A percentile compares a stretch with the other conserved stretches of the same genome.
Conservation (phyloP, 2,888 invertebrate genomes). For the Dicycla oo region DNA sequence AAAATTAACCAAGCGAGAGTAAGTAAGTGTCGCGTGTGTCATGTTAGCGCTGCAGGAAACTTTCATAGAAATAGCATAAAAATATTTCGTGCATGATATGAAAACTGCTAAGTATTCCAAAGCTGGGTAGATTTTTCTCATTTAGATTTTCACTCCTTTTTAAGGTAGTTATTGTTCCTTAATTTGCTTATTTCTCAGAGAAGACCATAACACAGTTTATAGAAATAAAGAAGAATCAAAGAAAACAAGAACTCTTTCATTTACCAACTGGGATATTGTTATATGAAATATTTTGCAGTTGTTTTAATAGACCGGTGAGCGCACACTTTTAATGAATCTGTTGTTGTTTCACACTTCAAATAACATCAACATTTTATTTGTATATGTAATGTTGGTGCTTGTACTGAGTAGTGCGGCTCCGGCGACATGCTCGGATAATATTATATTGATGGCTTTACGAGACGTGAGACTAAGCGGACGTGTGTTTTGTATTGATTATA, state of each 20-base stretch:
- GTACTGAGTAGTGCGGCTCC: too few relatives aligned
- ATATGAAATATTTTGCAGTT: not conserved
- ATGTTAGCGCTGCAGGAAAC: too few relatives aligned
- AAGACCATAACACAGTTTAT: not conserved
- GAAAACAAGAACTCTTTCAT: not conserved
- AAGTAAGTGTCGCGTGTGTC: too few relatives aligned
- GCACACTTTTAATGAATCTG: not conserved
- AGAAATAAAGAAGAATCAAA: not conserved
- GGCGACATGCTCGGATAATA: too few relatives aligned
- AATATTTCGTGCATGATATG: not conserved
- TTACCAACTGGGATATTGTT: too few relatives aligned
- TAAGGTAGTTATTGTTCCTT: not conserved
- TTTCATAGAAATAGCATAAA: not conserved
- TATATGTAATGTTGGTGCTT: not conserved
- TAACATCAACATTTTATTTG: not conserved
- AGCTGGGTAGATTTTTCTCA: not conserved
- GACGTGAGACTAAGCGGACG: too few relatives aligned
- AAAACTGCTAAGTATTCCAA: not conserved
- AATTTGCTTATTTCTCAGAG: not conserved
- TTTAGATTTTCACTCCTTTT: too few relatives aligned
- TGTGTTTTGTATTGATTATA: too few relatives aligned
- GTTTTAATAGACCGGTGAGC: not conserved
- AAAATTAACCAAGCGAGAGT: too few relatives aligned
- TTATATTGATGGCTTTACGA: too few relatives aligned
- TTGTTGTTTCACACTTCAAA: slow-evolving; percentile 3